Evolutionary conservation across 1,140 invertebrate species (phyloP).

Genomic region (Pemphigus obesinymphae): DNA sequence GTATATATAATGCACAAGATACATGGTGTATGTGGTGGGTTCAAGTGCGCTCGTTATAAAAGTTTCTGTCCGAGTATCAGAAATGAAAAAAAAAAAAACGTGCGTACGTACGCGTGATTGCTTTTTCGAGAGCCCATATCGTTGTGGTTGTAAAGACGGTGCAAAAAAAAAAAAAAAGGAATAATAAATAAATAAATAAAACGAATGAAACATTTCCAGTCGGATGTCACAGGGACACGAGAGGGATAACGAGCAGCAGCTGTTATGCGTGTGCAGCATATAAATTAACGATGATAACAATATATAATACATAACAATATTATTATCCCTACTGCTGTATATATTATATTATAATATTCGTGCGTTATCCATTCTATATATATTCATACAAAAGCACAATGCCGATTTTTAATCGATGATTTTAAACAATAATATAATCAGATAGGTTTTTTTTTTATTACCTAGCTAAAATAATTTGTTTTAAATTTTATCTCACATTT

Average conservation of each 20-base stretch:
- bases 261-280: background rate
- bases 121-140: slow-evolving; percentile 5
- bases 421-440: too few relatives aligned
- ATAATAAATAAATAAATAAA: too few relatives aligned
- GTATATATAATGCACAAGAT: background rate
- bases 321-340: too few relatives aligned
- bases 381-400: too few relatives aligned
- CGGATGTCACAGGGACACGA: slow-evolving; percentile 13
- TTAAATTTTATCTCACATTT: too few relatives aligned
- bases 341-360: too few relatives aligned
- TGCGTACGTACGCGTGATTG: slow-evolving; percentile 19
- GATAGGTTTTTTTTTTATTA: too few relatives aligned
- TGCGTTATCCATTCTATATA: too few relatives aligned
- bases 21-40: background rate
- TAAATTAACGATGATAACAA: background rate
- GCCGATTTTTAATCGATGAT: too few relatives aligned
- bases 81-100: background rate
- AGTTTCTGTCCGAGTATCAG: slow-evolving; percentile 34
- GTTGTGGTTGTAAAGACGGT: background rate
- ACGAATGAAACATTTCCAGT: background rate
- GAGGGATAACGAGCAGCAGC: slow-evolving; percentile 34
- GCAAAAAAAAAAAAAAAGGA: background rate
- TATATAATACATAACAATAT: too few relatives aligned
- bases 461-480: too few relatives aligned
- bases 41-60: slow-evolving; percentile 38